These are phyloP conservation scores for Bhutanitis thaidina DNA, from an alignment of 2,888 invertebrate genomes.

Conservation along the genomic window DNA sequence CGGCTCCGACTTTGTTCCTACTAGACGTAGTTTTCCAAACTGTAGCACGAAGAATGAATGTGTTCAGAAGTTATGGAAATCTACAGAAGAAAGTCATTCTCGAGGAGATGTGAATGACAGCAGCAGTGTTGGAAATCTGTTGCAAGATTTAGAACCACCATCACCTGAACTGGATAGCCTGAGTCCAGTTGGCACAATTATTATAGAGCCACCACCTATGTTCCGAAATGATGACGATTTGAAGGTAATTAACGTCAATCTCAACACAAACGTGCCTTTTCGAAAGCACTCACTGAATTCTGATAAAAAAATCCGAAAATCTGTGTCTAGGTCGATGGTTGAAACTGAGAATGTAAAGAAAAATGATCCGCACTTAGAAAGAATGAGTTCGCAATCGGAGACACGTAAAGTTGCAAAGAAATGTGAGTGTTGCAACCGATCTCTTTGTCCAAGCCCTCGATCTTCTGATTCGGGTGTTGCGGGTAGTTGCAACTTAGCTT, in stretches of 20 bases:
- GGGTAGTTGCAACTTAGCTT: slow-evolving; percentile 87
- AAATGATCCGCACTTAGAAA: slow-evolving; percentile 48
- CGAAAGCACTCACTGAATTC: slow-evolving; percentile 81
- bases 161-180: slow-evolving; percentile 52
- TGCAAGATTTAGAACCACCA: slow-evolving; percentile 62
- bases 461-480: slow-evolving; percentile 93
- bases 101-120: slow-evolving; percentile 38
- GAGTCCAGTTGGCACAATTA: slow-evolving; percentile 53
- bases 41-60: slow-evolving; percentile 71
- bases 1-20: slow-evolving; percentile 58
- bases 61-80: slow-evolving; percentile 64
- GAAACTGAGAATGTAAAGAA: slow-evolving; percentile 58
- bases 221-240: slow-evolving; percentile 74
- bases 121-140: slow-evolving; percentile 37
- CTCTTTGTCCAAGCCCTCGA: slow-evolving; percentile 83
- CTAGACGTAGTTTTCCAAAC: slow-evolving; percentile 84
- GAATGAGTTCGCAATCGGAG: slow-evolving; percentile 72
- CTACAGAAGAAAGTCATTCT: slow-evolving; percentile 59
- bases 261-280: slow-evolving; percentile 64
- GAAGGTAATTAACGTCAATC: slow-evolving; percentile 65
- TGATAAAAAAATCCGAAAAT: slow-evolving; percentile 76
- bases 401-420: slow-evolving; percentile 51
- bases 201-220: slow-evolving; percentile 81
- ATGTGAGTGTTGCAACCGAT: slow-evolving; percentile 82
- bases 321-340: slow-evolving; percentile 67